Evolutionary conservation across 2,888 invertebrate genomes (phyloP).

Genomic region (Parnassius smintheus): DNA sequence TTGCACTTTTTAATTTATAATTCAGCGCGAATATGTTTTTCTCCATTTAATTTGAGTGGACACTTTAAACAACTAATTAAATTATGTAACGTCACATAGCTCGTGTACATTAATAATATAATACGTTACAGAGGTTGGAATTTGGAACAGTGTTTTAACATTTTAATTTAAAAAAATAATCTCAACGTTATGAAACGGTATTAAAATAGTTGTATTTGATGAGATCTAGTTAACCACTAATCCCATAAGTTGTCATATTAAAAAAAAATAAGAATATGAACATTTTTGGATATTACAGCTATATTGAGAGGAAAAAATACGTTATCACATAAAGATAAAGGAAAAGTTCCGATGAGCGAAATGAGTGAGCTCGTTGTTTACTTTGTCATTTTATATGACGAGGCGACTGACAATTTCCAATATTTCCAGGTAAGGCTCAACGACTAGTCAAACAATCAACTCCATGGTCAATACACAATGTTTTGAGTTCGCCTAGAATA

Average conservation of each 20-base stretch:
- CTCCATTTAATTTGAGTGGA: slow-evolving; percentile 13
- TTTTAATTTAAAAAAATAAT: too few species aligned
- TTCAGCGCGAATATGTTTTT: slow-evolving; percentile 25
- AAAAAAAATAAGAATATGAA: too few species aligned
- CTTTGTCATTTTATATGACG: slow-evolving; percentile 15
- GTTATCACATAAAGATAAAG: slow-evolving; percentile 3
- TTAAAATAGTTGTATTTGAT: too few species aligned
- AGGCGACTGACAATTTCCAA: slow-evolving; percentile 15
- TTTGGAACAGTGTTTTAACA: too few species aligned
- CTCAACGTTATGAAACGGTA: too few species aligned
- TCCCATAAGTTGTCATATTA: too few species aligned
- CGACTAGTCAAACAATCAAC: slow-evolving; percentile 23
- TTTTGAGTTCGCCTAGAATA: slow-evolving; percentile 12
- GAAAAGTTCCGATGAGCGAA: slow-evolving; percentile 1
- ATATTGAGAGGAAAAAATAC: neutral
- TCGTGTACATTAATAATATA: too few species aligned
- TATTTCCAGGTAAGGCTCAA: slow-evolving; percentile 21
- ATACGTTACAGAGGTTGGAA: too few species aligned
- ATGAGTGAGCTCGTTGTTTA: slow-evolving; percentile 13
- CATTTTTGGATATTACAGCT: too few species aligned
- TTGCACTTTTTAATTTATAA: slow-evolving; percentile 28
- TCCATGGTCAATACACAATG: slow-evolving; percentile 19
- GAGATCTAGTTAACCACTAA: too few species aligned
- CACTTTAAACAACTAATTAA: slow-evolving; percentile 24
- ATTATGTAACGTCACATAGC: neutral